These are phyloP conservation scores for Protaetia brevitarsis DNA, from an alignment of 1,140 invertebrate species.

Conservation along the genomic window DNA sequence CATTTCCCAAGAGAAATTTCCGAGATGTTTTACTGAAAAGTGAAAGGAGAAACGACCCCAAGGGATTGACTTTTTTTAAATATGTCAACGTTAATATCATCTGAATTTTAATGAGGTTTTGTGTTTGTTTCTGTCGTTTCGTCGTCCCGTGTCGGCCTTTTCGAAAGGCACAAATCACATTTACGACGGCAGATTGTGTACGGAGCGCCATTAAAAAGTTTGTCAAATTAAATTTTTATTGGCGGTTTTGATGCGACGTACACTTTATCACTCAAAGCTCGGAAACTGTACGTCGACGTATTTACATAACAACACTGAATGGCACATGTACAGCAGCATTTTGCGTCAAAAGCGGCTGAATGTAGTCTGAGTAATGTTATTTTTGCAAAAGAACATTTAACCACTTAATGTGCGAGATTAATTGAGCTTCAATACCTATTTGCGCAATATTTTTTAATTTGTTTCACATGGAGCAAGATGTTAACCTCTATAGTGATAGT, in stretches of 20 bases:
- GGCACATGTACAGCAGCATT: neutral
- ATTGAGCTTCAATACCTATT: too few relatives aligned
- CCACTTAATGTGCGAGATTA: too few relatives aligned
- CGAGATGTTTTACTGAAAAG: neutral
- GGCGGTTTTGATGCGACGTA: constrained; percentile 2
- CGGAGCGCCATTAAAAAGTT: constrained; percentile 2
- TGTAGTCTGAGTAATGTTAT: too few relatives aligned
- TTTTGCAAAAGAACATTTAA: too few relatives aligned
- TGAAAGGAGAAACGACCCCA: neutral
- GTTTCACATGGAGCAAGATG: too few relatives aligned
- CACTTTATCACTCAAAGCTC: constrained; percentile 8
- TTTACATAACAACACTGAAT: constrained; percentile 7
- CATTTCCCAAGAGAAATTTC: neutral
- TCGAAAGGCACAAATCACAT: constrained; percentile 14
- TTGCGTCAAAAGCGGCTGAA: too few relatives aligned
- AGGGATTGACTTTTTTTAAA: neutral
- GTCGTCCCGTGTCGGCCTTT: neutral
- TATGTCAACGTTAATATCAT: constrained; percentile 12
- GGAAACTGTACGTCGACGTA: neutral
- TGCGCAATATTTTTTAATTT: too few relatives aligned
- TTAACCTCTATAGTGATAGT: too few relatives aligned
- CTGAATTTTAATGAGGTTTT: constrained; percentile 15
- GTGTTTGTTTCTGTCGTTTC: neutral
- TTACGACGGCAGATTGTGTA: neutral
- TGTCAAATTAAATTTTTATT: constrained; percentile 19